Conservation (phyloP, 2,797 vertebrate species). For the Australoheros facetus region DNA sequence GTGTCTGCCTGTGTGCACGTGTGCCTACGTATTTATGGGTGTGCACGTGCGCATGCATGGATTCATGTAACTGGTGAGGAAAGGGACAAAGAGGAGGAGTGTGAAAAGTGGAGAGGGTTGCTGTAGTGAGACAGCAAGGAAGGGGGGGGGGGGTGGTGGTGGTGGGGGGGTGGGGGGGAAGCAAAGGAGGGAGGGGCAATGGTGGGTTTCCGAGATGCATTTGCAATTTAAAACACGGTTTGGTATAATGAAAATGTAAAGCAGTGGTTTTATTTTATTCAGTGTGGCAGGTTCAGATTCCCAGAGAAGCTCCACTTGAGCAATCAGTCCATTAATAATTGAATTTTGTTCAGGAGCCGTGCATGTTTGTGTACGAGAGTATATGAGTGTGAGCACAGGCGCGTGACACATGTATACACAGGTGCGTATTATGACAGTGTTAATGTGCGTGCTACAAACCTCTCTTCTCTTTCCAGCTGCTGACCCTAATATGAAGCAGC, state of each 20-base stretch:
- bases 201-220: conserved; percentile 80
- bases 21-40: background rate
- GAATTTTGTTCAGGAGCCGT: conserved; percentile 90
- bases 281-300: conserved; percentile 96
- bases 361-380: conserved; percentile 61
- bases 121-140: conserved; percentile 69
- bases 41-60: conserved; percentile 11
- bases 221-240: conserved; percentile 98
- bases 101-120: conserved; percentile 51
- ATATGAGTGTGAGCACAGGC: conserved; percentile 41
- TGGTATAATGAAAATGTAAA: conserved; percentile 99
- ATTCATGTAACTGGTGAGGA: conserved; percentile 64
- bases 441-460: conserved; percentile 79
- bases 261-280: conserved; percentile 97
- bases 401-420: conserved; percentile 39
- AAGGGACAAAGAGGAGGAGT: conserved; percentile 61
- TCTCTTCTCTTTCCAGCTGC: conserved; percentile 87
- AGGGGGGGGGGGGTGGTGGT: conserved; percentile 8
- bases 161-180: conserved; percentile 5
- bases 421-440: conserved; percentile 38
- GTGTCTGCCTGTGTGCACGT: conserved; percentile 6
- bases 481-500: conserved; percentile 93
- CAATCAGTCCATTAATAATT: conserved; percentile 98
- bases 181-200: conserved; percentile 60
- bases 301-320: conserved; percentile 92